Base-by-base conservation (phyloP, 2,797 vertebrate species). In the Acanthurus tractus region DNA sequence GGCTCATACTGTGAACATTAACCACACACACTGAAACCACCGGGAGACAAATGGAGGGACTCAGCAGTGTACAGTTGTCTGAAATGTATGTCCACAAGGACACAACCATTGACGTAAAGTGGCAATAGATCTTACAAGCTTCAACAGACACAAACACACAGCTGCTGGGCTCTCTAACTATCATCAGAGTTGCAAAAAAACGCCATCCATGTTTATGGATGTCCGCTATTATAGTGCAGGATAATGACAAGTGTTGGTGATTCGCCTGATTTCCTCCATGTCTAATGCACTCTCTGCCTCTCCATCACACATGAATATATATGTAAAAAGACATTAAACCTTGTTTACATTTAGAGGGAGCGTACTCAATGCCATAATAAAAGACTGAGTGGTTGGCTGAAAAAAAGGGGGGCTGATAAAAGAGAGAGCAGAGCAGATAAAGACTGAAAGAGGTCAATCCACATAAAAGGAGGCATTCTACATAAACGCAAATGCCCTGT, bases 261-360 rank as follows among this genome's bases (percentile, higher is more conserved):
- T 88, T 89, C 85, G 92, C 91, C 88, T 85, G 76, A 72, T 91
- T 88, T 80, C 13, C 49, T 3, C 58, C 50, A 49, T 79, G 76
- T 68, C 57, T 70, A 76, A 74, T 86, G 86, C 81, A 70, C 29
- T 34, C 78, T 87, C 72, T 78, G 64, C 63, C 55, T 69, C 63
- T 54, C 45, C 48, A 53, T 20, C 65, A 68, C 42, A 61, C 49
- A 72, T 83, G 82, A 82, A 83, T 78, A 86, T 76, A 59, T 74
- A 86, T 34, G 29, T 80, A 79, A 89, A 88, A 76, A 83, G 40
- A 74, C 80, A 71, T 79, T 82, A 46, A 74, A 83, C 65, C 71
- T 61, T 89, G 76, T 90, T 92, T 91, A 83, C 81, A 61, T 86
- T 42, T 54, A 73, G 68, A 81, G 66, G 78, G 70, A 76, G 78